phyloP scores from a whole-genome alignment of 1,140 invertebrate genomes.

The Diabrotica undecimpunctata region DNA sequence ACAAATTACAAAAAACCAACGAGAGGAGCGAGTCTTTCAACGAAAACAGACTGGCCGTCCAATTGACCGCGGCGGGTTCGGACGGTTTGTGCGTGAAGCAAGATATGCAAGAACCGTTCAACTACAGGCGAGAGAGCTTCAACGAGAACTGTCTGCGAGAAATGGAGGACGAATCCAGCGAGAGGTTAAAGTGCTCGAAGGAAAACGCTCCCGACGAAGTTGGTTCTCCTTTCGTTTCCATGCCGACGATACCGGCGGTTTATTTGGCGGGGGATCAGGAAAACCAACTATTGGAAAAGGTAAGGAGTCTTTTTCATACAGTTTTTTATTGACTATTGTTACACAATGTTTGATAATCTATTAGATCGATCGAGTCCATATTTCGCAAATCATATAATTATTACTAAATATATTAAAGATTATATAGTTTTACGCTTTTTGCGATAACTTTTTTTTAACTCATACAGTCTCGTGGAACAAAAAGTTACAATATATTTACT shows the following conservation, averaged over 20 bases:
- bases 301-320: no score
- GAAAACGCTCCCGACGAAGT: conserved; percentile 45
- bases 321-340: no score
- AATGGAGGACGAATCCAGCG: conserved; percentile 32
- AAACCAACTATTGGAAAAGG: conserved; percentile 65
- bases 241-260: conserved; percentile 58
- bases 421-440: no score
- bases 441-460: no score
- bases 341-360: no score
- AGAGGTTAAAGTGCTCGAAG: conserved; percentile 22
- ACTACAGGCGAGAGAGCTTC: conserved; percentile 43
- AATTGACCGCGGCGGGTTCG: conserved; percentile 25
- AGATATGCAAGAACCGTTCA: conserved; percentile 25
- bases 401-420: no score
- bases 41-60: conserved; percentile 37
- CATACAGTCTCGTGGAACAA: no score
- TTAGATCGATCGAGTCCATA: no score
- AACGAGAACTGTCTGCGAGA: conserved; percentile 43
- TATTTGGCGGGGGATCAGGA: conserved; percentile 51
- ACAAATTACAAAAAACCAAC: conserved; percentile 30
- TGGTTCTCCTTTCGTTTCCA: conserved; percentile 55
- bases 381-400: no score
- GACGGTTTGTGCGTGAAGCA: conserved; percentile 20
- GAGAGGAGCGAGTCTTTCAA: conserved; percentile 45
- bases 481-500: no score